A percentile compares a stretch with the other conserved stretches of the same genome.
Conservation (phyloP, 2,113 vertebrate species). For the Seriola dumerili region DNA sequence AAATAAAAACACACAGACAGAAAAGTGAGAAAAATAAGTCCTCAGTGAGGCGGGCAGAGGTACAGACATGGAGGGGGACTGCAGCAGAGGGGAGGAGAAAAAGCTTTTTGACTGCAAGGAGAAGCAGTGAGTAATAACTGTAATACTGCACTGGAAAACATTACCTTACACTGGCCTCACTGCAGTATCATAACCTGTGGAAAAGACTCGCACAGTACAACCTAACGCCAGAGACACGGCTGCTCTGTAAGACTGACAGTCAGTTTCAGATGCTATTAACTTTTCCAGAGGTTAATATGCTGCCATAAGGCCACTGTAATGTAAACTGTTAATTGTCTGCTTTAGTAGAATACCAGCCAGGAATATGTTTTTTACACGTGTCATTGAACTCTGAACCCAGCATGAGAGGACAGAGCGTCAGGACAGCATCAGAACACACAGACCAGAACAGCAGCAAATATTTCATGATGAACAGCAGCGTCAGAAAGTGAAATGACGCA, state of each 20-base stretch:
- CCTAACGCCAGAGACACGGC: background rate
- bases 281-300: conserved; percentile 26
- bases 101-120: conserved; percentile 53
- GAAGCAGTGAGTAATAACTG: conserved; percentile 52
- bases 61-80: conserved; percentile 23
- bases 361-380: background rate
- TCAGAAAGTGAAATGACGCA: too few relatives aligned
- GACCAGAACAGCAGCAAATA: background rate
- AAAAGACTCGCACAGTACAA: background rate
- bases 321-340: conserved; percentile 13
- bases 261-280: background rate
- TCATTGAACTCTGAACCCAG: too few relatives aligned
- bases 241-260: background rate
- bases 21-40: conserved; percentile 15
- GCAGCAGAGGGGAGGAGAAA: conserved; percentile 49
- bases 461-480: background rate
- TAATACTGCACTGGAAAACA: conserved; percentile 25
- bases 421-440: too few relatives aligned
- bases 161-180: conserved; percentile 28
- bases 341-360: conserved; percentile 64
- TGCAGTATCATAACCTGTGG: conserved; percentile 11
- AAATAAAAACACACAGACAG: conserved; percentile 1
- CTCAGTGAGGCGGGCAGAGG: background rate
- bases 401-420: too few relatives aligned
- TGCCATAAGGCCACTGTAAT: conserved; percentile 29